Base-by-base conservation (phyloP, 2,113 vertebrate genomes). In the Ctenomys sociabilis region DNA sequence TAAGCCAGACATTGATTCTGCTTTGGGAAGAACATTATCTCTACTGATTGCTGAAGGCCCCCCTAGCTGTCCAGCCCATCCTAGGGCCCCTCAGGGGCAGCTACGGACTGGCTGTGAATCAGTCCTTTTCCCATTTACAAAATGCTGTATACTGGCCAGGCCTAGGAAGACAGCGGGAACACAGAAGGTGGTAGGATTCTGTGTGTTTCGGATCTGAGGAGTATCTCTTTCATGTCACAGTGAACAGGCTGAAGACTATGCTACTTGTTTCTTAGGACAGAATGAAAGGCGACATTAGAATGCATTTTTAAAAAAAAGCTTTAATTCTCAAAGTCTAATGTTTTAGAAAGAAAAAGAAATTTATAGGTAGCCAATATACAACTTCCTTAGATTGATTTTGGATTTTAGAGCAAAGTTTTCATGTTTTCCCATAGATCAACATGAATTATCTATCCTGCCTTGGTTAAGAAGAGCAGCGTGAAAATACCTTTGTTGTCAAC, bases 391-490 rank as follows among this genome's bases (percentile, higher is more conserved):
- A 61, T n/a, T 78, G 84, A 83, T 63, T 78, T 19, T 90, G 37
- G 24, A 81, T 91, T 35, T 37, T 59, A 93, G 64, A 91, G 64
- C 89, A 80, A n/a, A n/a, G 32, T 61, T 95, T 63, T 64, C 24
- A 63, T 43, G 24, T 68, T 40, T 85, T 43, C 10, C n/a, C 49
- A 63, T 5, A 59, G 72, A 75, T 85, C 32, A 52, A 16, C 45
- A 64, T 37, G 49, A 84, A 95, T 84, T 17, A 70, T 32, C 63
- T 61, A 49, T 45, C 30, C 81, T 63, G 61, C 37, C 30, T n/a
- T 84, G 57, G 54, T 59, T 75, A 59, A 90, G 72, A 92, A 54
- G 0, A n/a, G 43, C 35, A 75, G 22, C 64, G 57, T 81, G 68
- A 26, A 88, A 85, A 91, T 11, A 16, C 43, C 28, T 92, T 80